phyloP scores from a whole-genome alignment of 2,888 invertebrate species.

The Chirona hameri region DNA sequence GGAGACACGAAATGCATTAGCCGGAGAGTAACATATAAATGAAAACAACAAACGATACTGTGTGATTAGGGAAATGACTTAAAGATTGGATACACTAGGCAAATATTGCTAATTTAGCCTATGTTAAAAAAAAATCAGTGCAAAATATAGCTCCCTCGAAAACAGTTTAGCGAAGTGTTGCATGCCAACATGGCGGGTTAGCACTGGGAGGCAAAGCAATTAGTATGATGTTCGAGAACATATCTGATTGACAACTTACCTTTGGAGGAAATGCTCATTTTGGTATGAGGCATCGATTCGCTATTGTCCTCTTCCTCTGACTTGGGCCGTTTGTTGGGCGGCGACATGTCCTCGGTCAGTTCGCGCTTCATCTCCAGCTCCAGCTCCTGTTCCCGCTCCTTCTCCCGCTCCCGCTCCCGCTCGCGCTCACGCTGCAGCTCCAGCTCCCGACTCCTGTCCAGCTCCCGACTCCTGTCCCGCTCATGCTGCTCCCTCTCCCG shows the following conservation, averaged over 20 bases:
- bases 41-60: no score
- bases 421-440: slow-evolving; percentile 46
- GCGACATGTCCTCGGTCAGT: slow-evolving; percentile 13
- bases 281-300: background rate
- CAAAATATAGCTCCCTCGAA: no score
- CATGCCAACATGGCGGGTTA: no score
- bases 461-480: slow-evolving; percentile 44
- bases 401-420: slow-evolving; percentile 44
- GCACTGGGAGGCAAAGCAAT: no score
- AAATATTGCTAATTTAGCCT: no score
- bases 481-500: slow-evolving; percentile 41
- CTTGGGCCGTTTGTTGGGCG: background rate
- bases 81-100: no score
- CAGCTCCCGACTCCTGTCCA: slow-evolving; percentile 44
- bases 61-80: no score
- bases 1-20: no score
- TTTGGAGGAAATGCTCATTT: slow-evolving; percentile 57
- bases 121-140: no score
- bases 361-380: slow-evolving; percentile 42
- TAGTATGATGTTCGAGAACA: no score
- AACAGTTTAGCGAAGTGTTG: no score
- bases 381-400: background rate
- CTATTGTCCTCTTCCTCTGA: background rate
- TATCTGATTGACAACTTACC: slow-evolving; percentile 54
- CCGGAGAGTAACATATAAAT: no score